Percentiles rank a stretch among this genome's conserved stretches.
These are phyloP conservation scores for Cynocephalus volans DNA, from an alignment of 2,113 vertebrate species.

Conservation along the genomic window DNA sequence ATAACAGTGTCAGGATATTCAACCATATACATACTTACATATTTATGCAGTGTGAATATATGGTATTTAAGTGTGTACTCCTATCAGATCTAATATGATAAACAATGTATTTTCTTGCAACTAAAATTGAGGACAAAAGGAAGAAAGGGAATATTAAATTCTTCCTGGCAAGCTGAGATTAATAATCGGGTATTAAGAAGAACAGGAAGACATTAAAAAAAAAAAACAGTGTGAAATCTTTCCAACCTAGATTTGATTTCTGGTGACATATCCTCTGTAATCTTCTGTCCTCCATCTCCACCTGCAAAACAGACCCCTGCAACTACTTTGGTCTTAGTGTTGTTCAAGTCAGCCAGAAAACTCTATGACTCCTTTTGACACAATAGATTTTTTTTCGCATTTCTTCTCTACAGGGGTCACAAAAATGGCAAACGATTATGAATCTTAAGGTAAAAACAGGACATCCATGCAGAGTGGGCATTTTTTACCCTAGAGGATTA, in stretches of 20 bases:
- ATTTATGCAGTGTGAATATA: background rate
- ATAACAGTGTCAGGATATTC: background rate
- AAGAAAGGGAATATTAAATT: constrained; percentile 31
- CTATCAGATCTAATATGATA: background rate
- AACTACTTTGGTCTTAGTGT: background rate
- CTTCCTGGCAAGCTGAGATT: constrained; percentile 4
- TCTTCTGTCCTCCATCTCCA: background rate
- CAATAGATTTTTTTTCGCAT: background rate
- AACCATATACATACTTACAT: background rate
- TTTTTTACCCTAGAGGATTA: constrained; percentile 52
- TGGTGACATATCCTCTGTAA: background rate
- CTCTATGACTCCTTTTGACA: constrained; percentile 12
- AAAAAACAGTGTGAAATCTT: background rate
- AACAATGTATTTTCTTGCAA: background rate
- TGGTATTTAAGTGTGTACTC: background rate
- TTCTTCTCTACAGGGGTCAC: background rate
- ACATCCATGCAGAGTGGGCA: constrained; percentile 13
- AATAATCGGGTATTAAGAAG: constrained; percentile 29
- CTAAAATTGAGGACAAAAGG: constrained; percentile 47
- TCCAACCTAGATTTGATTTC: background rate
- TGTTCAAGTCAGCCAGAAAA: constrained; percentile 43
- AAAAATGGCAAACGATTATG: constrained; percentile 26
- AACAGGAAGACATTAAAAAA: background rate
- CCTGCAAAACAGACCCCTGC: background rate
- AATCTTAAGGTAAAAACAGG: constrained; percentile 60